Conservation (phyloP, 1,140 invertebrate species). For the Xylocopa sonorina region DNA sequence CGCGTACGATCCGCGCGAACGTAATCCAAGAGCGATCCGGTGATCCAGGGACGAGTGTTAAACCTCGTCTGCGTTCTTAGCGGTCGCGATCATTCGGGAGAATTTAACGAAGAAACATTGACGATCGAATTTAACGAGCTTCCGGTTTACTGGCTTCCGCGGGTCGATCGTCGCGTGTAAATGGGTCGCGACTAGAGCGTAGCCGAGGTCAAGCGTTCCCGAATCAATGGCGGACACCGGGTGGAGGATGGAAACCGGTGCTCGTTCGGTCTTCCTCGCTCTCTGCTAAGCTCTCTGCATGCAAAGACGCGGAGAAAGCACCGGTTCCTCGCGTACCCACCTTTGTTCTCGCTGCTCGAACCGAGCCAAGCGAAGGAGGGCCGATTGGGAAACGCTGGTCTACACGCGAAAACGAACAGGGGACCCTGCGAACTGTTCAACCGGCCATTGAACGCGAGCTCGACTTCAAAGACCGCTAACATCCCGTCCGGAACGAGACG, state of each 20-base stretch:
- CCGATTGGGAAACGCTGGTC: constrained; percentile 18
- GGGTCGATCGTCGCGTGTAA: constrained; percentile 28
- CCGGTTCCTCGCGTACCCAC: background rate
- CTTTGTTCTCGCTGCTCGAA: constrained; percentile 27
- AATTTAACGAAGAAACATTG: constrained; percentile 44
- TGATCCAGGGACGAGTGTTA: background rate
- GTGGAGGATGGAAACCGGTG: constrained; percentile 37
- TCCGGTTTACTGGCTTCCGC: constrained; percentile 43
- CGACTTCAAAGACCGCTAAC: background rate
- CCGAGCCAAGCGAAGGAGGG: too few relatives aligned
- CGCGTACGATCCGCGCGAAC: too few relatives aligned
- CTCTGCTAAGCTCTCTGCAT: background rate
- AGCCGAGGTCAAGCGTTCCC: constrained; percentile 44
- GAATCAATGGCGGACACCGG: constrained; percentile 4
- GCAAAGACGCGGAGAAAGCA: constrained; percentile 25
- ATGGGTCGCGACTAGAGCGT: constrained; percentile 43
- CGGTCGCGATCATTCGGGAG: background rate
- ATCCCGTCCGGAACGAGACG: background rate
- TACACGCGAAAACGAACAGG: background rate
- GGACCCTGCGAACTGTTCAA: constrained; percentile 37
- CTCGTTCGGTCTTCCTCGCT: constrained; percentile 3
- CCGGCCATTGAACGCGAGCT: background rate
- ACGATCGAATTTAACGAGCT: constrained; percentile 49
- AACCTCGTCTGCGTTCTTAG: background rate
- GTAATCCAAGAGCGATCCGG: too few relatives aligned